phyloP scores from a whole-genome alignment of 2,888 invertebrate species.

The Platerodrilus igneus region DNA sequence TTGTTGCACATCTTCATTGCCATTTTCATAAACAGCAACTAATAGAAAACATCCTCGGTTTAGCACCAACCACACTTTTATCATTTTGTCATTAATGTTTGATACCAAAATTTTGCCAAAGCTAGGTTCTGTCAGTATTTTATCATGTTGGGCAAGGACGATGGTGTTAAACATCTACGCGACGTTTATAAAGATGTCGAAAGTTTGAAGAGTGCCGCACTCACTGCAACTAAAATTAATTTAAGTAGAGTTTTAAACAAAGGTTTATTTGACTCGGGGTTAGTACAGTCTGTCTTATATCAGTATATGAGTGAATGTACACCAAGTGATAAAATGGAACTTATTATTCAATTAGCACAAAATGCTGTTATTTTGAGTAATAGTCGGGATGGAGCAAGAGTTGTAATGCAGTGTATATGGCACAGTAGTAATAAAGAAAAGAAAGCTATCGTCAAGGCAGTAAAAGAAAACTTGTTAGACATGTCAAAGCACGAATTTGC shows the following conservation, averaged over 20 bases:
- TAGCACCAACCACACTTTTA: conserved; percentile 61
- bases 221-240: conserved; percentile 70
- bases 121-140: too few species aligned
- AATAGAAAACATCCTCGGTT: conserved; percentile 77
- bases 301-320: conserved; percentile 77
- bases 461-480: conserved; percentile 78
- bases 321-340: conserved; percentile 64
- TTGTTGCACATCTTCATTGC: conserved; percentile 46
- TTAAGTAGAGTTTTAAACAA: conserved; percentile 69
- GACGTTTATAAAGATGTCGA: conserved; percentile 66
- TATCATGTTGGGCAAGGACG: too few species aligned
- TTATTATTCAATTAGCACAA: conserved; percentile 68
- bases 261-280: conserved; percentile 58
- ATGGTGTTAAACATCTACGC: conserved; percentile 62
- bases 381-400: conserved; percentile 76
- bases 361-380: conserved; percentile 64
- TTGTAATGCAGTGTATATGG: conserved; percentile 84
- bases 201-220: conserved; percentile 67
- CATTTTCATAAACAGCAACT: conserved; percentile 62
- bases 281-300: conserved; percentile 76
- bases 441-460: conserved; percentile 65
- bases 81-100: too few species aligned
- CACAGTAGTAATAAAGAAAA: conserved; percentile 76
- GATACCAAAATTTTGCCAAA: too few species aligned
- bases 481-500: conserved; percentile 85